Conservation (phyloP, 2,113 vertebrate species). For the Epinephelus moara region DNA sequence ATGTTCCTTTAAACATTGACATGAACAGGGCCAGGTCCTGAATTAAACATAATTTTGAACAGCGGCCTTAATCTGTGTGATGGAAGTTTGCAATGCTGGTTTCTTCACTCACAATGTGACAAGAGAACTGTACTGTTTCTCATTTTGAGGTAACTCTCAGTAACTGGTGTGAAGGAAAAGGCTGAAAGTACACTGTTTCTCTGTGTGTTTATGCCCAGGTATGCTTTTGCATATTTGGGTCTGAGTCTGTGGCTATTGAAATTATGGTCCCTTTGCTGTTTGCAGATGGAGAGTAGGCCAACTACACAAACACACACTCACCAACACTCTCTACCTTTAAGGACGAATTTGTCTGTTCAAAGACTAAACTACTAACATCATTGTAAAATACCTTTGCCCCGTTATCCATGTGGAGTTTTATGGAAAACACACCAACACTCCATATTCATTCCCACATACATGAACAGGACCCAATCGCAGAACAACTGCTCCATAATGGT, state of each 20-base stretch:
- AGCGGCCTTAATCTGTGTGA: not conserved
- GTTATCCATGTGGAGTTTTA: not conserved
- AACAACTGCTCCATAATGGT: not conserved
- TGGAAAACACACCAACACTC: not conserved
- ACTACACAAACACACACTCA: slow-evolving; percentile 8
- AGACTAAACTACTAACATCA: not conserved
- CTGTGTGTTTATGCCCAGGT: slow-evolving; percentile 25
- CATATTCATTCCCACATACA: not conserved
- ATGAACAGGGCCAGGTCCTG: not conserved
- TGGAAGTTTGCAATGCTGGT: not conserved
- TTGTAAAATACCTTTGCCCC: not conserved
- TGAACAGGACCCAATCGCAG: not conserved
- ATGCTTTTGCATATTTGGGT: slow-evolving; percentile 44
- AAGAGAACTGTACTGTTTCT: not conserved
- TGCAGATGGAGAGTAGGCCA: not conserved
- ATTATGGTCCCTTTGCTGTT: slow-evolving; percentile 28
- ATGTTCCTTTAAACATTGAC: too few relatives aligned
- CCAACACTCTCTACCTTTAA: not conserved
- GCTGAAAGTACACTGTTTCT: slow-evolving; percentile 8
- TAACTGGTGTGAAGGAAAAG: slow-evolving; percentile 8
- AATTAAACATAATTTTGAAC: not conserved
- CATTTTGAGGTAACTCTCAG: not conserved
- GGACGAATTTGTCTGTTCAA: not conserved
- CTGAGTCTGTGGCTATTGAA: slow-evolving; percentile 31
- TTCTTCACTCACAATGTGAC: not conserved